Percentiles rank a stretch among this genome's conserved stretches.
Conservation (phyloP, 2,888 invertebrate species). For the Catocala sponsa region DNA sequence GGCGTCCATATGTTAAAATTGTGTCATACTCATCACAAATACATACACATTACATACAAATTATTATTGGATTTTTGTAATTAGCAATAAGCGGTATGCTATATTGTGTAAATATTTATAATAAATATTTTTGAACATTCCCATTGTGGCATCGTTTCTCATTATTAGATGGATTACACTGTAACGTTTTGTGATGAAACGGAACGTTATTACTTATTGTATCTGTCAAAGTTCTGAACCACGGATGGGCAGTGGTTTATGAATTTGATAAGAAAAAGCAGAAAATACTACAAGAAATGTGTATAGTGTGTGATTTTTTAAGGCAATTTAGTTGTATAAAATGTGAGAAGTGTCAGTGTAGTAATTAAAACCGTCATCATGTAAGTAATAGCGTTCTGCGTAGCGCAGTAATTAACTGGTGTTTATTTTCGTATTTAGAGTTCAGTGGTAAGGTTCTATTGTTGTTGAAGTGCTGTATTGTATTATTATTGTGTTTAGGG, state of each 20-base stretch:
- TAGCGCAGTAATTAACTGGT: conserved; percentile 56
- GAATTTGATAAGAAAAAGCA: conserved; percentile 61
- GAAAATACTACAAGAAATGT: conserved; percentile 59
- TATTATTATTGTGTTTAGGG: conserved; percentile 66
- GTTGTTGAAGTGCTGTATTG: conserved; percentile 40
- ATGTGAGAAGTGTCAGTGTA: conserved; percentile 71
- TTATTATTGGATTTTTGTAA: too few relatives aligned
- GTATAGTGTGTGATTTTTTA: conserved; percentile 61
- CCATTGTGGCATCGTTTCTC: too few relatives aligned
- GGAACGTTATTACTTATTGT: conserved; percentile 30
- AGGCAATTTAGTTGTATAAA: conserved; percentile 57
- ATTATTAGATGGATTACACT: neutral
- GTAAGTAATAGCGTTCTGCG: conserved; percentile 69
- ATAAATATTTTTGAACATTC: too few relatives aligned
- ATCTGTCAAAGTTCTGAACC: conserved; percentile 60
- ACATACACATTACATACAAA: too few relatives aligned
- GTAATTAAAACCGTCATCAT: conserved; percentile 60
- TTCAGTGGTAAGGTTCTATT: conserved; percentile 55
- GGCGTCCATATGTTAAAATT: too few relatives aligned
- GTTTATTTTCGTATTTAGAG: conserved; percentile 59
- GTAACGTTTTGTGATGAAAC: conserved; percentile 14
- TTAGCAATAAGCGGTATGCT: too few relatives aligned
- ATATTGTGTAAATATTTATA: too few relatives aligned
- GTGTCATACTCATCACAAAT: too few relatives aligned
- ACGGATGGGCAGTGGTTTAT: conserved; percentile 63